phyloP scores from a whole-genome alignment of 2,113 vertebrate species.

The Ia io region DNA sequence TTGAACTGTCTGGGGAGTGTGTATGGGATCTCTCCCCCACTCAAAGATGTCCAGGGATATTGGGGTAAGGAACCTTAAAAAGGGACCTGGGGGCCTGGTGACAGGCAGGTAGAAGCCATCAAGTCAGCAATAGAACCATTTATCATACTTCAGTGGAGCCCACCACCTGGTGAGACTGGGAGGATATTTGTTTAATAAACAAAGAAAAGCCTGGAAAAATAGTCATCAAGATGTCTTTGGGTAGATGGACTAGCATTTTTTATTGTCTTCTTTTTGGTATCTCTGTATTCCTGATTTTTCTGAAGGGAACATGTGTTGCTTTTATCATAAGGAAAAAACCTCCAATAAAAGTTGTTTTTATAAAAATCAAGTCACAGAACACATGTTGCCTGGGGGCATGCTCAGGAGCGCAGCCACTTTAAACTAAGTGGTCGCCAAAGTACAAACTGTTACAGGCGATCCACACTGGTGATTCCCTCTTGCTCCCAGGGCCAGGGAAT shows the following conservation, averaged over 20 bases:
- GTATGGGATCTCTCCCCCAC: not conserved
- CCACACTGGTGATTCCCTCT: too few species aligned
- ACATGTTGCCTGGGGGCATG: slow-evolving; percentile 24
- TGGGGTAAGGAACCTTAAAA: not conserved
- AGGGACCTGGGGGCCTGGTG: not conserved
- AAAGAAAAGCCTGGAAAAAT: not conserved
- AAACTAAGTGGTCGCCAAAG: not conserved
- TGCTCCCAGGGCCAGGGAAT: not conserved
- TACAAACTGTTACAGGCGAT: not conserved
- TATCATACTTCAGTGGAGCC: not conserved
- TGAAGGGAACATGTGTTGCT: slow-evolving; percentile 26
- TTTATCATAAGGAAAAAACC: not conserved
- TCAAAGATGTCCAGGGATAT: not conserved
- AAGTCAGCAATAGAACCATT: not conserved
- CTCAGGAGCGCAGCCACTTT: slow-evolving; percentile 43
- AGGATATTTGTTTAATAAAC: not conserved
- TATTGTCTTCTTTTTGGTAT: not conserved
- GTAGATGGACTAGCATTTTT: not conserved
- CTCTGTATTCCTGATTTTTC: slow-evolving; percentile 30
- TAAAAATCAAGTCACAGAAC: slow-evolving; percentile 47
- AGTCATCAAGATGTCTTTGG: not conserved
- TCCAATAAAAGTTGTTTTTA: slow-evolving; percentile 40
- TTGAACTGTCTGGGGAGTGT: not conserved
- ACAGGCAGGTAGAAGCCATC: not conserved
- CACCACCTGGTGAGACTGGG: not conserved